Conservation (phyloP, 2,113 vertebrate genomes). For the Eulemur rufifrons region DNA sequence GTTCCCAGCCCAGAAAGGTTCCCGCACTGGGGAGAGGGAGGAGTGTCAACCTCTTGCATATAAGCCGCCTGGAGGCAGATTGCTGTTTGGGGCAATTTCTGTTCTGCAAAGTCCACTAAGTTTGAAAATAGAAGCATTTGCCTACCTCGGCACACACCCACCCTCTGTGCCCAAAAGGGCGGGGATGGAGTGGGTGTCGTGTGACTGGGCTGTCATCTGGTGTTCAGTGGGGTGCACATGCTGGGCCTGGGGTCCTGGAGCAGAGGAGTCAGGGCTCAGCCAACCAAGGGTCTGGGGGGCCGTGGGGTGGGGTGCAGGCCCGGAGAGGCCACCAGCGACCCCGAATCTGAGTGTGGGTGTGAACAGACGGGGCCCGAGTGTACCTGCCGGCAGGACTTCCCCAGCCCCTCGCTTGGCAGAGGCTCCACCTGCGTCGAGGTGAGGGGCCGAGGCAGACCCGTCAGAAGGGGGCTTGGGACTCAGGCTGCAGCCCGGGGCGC, state of each 20-base stretch:
- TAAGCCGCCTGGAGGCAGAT: not conserved
- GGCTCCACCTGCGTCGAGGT: not conserved
- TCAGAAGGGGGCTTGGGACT: not conserved
- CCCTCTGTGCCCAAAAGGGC: not conserved
- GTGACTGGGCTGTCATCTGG: not conserved
- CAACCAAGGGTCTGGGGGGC: rapidly evolving
- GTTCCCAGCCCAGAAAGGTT: not conserved
- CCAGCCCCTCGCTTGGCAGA: not conserved
- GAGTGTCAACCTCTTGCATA: not conserved
- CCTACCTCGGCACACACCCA: not conserved
- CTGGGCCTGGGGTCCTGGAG: not conserved
- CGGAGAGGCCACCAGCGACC: not conserved
- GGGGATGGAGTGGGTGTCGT: not conserved
- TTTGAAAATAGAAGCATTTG: constrained; percentile 54
- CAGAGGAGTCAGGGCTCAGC: not conserved
- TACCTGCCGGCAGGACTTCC: not conserved
- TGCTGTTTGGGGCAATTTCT: not conserved
- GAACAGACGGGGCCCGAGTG: not conserved
- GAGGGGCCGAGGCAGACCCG: not conserved
- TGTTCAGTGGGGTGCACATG: not conserved
- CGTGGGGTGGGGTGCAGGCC: not conserved
- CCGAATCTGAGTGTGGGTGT: not conserved
- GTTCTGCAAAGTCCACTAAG: not conserved
- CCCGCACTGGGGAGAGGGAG: not conserved
- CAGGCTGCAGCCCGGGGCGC: not conserved